Evolutionary conservation across 1,140 invertebrate species (phyloP), one percentile per base, ranked within the genome.

Genomic region (Aphelenchoides fujianensis): DNA sequence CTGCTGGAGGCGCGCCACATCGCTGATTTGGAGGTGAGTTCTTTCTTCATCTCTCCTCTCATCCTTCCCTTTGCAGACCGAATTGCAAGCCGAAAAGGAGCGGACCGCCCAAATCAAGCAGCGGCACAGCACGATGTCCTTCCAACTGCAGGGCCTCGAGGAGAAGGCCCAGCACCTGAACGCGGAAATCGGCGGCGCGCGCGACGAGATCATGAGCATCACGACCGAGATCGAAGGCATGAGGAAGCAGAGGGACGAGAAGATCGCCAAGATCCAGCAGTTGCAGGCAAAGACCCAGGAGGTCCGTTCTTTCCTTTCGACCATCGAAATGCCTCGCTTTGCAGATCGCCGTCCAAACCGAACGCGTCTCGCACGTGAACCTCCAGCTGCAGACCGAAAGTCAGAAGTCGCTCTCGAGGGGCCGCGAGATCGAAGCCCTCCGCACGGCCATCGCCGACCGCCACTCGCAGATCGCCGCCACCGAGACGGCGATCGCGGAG

Each of bases 181-280:
- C 28, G 89, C 90, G 77, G 93, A 92, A 82, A 94, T 96, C 71
- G 90, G 90, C 73, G 92, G 94, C 79, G 93, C 92, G 0, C 88
- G 93, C 1, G 89, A 91, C 32, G 91, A 90, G 23, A 95, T 98
- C 0, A 92, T 93, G 0, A 91, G 91, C 41, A 91, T 95, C 0
- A 98, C 98, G 86, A 89, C 91, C 1, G 93, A 92, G 28, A 98
- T 99, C 74, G 95, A 98, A 86, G 91, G 91, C 2, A 98, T 98
- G 95, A 87, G 95, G 41, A 76, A 79, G n/a, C 79, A 81, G 36
- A 87, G 96, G 36, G 96, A 98, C 84, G 87, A 90, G 0, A 93
- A 93, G 75, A 89, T 96, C 86, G 88, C 90, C 62, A 92, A 95
- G 79, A 94, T 97, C 89, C 89, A 91, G 12, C 89, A 90, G 54